Base-by-base conservation (phyloP, 2,113 vertebrate genomes). In the Arothron firmamentum region DNA sequence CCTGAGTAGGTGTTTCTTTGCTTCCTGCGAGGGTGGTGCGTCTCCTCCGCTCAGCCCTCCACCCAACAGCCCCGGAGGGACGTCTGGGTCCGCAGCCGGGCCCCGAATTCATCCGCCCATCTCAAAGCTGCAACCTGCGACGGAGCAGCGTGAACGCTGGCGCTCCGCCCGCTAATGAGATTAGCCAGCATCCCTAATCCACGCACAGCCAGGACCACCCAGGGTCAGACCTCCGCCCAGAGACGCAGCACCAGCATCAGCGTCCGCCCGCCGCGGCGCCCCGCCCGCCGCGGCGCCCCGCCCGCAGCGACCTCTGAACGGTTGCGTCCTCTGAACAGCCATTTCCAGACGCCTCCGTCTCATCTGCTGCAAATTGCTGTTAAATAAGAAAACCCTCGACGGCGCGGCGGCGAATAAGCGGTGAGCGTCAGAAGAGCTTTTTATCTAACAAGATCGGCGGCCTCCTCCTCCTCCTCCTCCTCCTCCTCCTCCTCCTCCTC, bases 181-280 rank as follows among this genome's bases (percentile, higher is more conserved):
- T 84, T 80, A 82, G 73, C 54, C 52, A 66, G 60, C 73, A 56
- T 81, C 71, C 69, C 58, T 83, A 83, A 83, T 76, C 77, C 78
- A 58, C 55, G 58, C 75, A 77, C 69, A 66, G 57, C 3, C 11
- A 31, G 17, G 53, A 54, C 21, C 47, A 53, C 55, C 16, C 54
- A 61, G 58, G 43, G 21, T 6, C 11, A 23, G 2, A 23, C 21
- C 21, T 23, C 2, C 2, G 21, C 21, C 21, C 21, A 23, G 2
- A 23, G 21, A 23, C 21, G 21, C 3, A 23, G 21, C 21, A 23
- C 2, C 2, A 3, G 3, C 21, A 23, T 23, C 21, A 23, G 21
- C 21, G 3, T 23, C 21, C 3, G 2, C 21, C 2, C 21, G 21
- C 21, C 2, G 21, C 21, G 21, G 21, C 21, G 21, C 21, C 21